Conservation (phyloP, 35 echinoderm and acorn worm species). For the Hemicentrotus pulcherrimus region DNA sequence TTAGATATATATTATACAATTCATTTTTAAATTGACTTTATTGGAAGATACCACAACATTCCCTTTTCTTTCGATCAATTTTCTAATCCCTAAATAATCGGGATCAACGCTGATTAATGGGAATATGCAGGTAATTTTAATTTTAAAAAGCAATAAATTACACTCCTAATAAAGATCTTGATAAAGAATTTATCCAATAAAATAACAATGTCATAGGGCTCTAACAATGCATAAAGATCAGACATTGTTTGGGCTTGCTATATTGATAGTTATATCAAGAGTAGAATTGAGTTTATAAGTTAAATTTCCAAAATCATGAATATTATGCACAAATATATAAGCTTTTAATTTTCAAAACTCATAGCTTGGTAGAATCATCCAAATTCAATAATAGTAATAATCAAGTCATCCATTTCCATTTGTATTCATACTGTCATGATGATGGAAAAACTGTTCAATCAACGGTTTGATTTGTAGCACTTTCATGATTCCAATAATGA, state of each 20-base stretch:
- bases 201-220: background rate
- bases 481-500: background rate
- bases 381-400: background rate
- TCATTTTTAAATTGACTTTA: background rate
- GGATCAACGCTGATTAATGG: background rate
- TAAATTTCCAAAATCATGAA: background rate
- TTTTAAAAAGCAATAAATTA: background rate
- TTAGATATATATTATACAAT: conserved; percentile 15
- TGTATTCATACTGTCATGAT: background rate
- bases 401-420: background rate
- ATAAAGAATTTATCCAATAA: background rate
- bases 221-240: background rate
- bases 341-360: background rate
- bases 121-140: background rate
- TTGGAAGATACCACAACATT: background rate
- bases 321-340: background rate
- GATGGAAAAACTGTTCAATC: background rate
- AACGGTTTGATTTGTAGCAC: background rate
- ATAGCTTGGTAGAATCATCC: background rate
- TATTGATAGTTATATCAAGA: background rate
- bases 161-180: background rate
- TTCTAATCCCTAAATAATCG: background rate
- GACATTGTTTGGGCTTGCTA: background rate
- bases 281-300: background rate
- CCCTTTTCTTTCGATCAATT: background rate